Evolutionary conservation across 2,797 vertebrate species (phyloP), one percentile per base, ranked within the genome.

Genomic region (Manis javanica): DNA sequence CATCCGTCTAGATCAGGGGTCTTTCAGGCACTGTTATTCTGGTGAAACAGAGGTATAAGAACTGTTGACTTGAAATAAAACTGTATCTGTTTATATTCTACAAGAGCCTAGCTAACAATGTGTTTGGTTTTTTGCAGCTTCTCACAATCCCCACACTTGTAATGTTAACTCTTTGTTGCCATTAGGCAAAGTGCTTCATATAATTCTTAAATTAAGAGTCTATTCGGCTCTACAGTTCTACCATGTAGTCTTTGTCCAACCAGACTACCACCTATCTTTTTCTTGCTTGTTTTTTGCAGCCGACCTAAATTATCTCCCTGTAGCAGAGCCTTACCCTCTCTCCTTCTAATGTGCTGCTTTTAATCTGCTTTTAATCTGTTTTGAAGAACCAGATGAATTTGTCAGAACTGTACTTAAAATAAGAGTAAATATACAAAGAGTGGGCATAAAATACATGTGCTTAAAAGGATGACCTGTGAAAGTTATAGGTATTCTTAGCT

Each of bases 321-420:
- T 83, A 84, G 39, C 24, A 96, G 34, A 83, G 53, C 39, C 31
- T 87, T 64, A 81, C 7, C 42, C 26, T 69, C 31, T 79, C 49
- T 90, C 64, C 31, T 74, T 21, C 75, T 91, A 83, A 79, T 71
- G 29, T 74, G 53, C 46, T 79, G n/a, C 37, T 87, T 89, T 83
- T 83, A 82, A 83, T 71, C 37, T 87, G 49, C 34, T 34, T 34
- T 34, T 34, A 34, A 34, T 34, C 34, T n/a, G 55, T 79, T 96
- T 91, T 57, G 71, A 96, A 96, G 34, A 92, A 84, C 6, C 26
- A 94, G 23, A 75, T 39, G 71, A 88, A 0, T 63, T 57, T 96
- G 71, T 83, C 61, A 78, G 55, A 93, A 74, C 6, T 72, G 46
- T 39, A 53, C 29, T 69, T 87, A 90, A 87, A 89, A 34, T 29